These are phyloP conservation scores for Dipodomys spectabilis DNA, from an alignment of 2,113 vertebrate genomes.

Conservation along the genomic window DNA sequence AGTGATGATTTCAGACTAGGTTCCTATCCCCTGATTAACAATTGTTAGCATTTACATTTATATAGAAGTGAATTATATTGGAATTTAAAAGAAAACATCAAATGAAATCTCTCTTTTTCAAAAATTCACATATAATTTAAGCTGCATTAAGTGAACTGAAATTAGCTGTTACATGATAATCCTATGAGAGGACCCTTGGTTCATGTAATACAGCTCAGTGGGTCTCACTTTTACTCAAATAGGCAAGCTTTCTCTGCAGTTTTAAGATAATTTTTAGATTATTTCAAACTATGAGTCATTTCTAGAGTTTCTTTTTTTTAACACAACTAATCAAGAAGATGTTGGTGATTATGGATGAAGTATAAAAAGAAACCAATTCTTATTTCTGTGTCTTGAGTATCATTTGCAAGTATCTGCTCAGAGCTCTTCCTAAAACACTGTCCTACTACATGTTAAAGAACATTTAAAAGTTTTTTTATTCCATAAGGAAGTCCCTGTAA, in stretches of 20 bases:
- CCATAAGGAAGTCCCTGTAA: not conserved
- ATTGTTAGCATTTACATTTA: constrained; percentile 61
- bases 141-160: constrained; percentile 23
- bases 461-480: not conserved
- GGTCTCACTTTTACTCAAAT: not conserved
- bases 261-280: constrained; percentile 28
- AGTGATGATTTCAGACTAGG: not conserved
- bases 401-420: not conserved
- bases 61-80: constrained; percentile 18
- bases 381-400: not conserved
- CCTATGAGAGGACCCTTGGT: not conserved
- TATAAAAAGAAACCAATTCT: constrained; percentile 26
- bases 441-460: not conserved
- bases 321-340: not conserved
- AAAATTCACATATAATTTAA: not conserved
- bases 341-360: not conserved
- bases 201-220: not conserved
- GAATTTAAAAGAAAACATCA: constrained; percentile 63
- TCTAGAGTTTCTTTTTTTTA: constrained; percentile 10
- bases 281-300: constrained; percentile 25
- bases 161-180: not conserved
- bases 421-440: constrained; percentile 1
- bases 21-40: constrained; percentile 37
- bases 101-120: constrained; percentile 51
- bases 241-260: not conserved